Percentiles rank a stretch among this genome's conserved stretches.
phyloP scores from a whole-genome alignment of 2,888 invertebrate species.

The Parasteatoda lunata region DNA sequence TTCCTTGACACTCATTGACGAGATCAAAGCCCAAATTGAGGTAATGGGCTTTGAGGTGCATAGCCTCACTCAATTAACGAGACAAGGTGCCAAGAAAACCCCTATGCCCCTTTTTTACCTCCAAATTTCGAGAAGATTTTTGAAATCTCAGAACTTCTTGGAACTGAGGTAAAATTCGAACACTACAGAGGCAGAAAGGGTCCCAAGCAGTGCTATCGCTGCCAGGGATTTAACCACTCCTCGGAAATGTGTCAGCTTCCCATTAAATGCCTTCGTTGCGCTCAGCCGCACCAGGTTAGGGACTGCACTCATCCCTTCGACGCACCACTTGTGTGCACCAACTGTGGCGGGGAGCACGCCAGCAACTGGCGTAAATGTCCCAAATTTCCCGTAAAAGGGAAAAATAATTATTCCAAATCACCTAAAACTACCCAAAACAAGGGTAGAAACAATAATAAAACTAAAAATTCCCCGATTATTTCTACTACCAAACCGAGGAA shows the following conservation, averaged over 20 bases:
- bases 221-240: not conserved
- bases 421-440: too few species aligned
- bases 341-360: too few species aligned
- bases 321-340: too few species aligned
- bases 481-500: too few species aligned
- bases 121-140: not conserved
- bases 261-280: not conserved
- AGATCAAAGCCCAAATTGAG: not conserved
- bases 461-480: too few species aligned
- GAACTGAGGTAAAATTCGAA: not conserved
- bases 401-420: too few species aligned
- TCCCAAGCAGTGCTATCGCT: not conserved
- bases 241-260: not conserved
- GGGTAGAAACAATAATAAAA: too few species aligned
- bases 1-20: not conserved
- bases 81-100: not conserved
- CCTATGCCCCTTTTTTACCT: not conserved
- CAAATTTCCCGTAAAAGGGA: too few species aligned
- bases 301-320: not conserved
- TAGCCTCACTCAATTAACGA: not conserved
- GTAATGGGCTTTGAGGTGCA: not conserved
- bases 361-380: too few species aligned
- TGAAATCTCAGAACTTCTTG: not conserved
- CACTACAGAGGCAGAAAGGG: not conserved
- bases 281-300: not conserved